Evolutionary conservation across 2,888 invertebrate genomes (phyloP).

Genomic region (Hermodice carunculata): DNA sequence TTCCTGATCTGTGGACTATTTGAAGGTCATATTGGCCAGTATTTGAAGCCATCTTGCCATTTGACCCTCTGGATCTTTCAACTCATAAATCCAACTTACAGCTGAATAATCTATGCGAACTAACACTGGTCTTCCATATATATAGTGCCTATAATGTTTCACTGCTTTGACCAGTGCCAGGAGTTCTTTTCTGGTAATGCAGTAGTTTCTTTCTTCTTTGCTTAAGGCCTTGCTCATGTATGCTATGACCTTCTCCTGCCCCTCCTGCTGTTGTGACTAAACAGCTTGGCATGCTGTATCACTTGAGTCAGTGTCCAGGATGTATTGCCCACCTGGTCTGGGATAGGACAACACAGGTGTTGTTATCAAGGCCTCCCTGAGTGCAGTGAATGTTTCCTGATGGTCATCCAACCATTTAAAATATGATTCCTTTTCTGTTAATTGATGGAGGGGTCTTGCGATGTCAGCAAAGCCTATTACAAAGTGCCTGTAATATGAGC

Average conservation of each 20-base stretch:
- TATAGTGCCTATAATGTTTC: slow-evolving; percentile 12
- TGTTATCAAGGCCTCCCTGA: too few relatives aligned
- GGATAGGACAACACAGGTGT: too few relatives aligned
- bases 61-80: background rate
- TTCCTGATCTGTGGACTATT: too few relatives aligned
- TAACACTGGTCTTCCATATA: slow-evolving; percentile 7
- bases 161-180: slow-evolving; percentile 13
- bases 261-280: slow-evolving; percentile 14
- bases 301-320: too few relatives aligned
- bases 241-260: slow-evolving; percentile 9
- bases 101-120: slow-evolving; percentile 15
- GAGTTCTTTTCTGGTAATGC: slow-evolving; percentile 15
- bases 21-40: too few relatives aligned
- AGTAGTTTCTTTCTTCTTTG: slow-evolving; percentile 6
- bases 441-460: slow-evolving; percentile 11
- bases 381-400: too few relatives aligned
- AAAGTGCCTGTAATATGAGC: slow-evolving; percentile 2
- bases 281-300: too few relatives aligned
- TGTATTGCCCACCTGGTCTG: too few relatives aligned
- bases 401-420: too few relatives aligned
- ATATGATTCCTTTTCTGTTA: slow-evolving; percentile 9
- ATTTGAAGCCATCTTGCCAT: background rate
- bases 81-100: background rate
- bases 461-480: slow-evolving; percentile 7
- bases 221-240: slow-evolving; percentile 9